Evolutionary conservation across 2,113 vertebrate species (phyloP), one percentile per base, ranked within the genome.

Genomic region (Xiphophorus maculatus): DNA sequence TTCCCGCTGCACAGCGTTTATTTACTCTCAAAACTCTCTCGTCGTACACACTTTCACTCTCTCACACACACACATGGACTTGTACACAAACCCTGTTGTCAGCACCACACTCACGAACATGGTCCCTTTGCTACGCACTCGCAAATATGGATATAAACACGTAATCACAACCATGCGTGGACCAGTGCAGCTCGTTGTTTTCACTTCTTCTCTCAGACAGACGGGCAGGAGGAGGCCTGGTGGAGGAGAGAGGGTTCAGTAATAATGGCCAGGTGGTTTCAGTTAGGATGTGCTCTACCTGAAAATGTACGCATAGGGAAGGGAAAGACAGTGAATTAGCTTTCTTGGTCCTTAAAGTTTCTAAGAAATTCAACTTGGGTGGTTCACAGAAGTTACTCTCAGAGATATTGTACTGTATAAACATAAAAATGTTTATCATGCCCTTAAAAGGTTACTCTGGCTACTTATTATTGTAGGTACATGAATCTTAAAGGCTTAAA

Each of bases 11-110:
- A 84, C 79, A 11, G 44, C 74, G 94, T 94, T 95, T 95, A 94
- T 95, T 95, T 94, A 90, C 92, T 91, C 91, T 94, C 91, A 92
- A 92, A 93, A 90, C 91, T 94, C 84, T 35, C 79, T 35, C 79
- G 86, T 82, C 88, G 84, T 92, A 93, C 89, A 88, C 91, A 92
- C 89, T 90, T 82, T 91, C 87, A 7, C 88, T 86, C 89, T 81
- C 81, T 19, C 83, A 65, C 76, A 67, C 84, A 77, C 22, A 80
- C 69, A 70, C 32, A 58, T 10, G 5, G 51, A 6, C 51, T 58
- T 11, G 62, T 61, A 80, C 76, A 84, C 84, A 86, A 69, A 64
- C 77, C 48, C 74, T 72, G 61, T 81, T 29, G 30, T 77, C 76
- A 66, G 69, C 84, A 63, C 76, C 17, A 63, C 69, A 66, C 71